Percentiles rank a stretch among this genome's conserved stretches.
Evolutionary conservation across 2,888 invertebrate species (phyloP).

Genomic region (Holacanthella duospinosa): DNA sequence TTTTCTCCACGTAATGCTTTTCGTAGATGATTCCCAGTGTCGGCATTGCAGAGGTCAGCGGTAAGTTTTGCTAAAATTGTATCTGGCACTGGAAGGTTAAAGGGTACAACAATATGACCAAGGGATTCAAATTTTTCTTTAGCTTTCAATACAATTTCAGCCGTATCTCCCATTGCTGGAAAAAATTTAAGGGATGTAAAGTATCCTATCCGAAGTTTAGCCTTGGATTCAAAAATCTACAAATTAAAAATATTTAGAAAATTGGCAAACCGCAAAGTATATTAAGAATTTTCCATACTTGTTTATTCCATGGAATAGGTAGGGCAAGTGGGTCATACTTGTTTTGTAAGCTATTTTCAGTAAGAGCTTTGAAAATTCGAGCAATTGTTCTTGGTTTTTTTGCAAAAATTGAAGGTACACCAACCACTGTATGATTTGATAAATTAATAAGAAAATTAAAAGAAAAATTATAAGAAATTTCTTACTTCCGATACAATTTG

Average conservation of each 20-base stretch:
- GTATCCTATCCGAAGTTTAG: constrained; percentile 40
- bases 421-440: constrained; percentile 19
- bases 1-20: constrained; percentile 1
- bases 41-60: constrained; percentile 7
- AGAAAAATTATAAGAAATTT: background rate
- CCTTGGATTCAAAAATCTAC: constrained; percentile 9
- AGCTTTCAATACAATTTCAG: constrained; percentile 38
- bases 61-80: constrained; percentile 1
- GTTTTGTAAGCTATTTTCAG: constrained; percentile 21
- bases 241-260: background rate
- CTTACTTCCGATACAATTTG: constrained; percentile 24
- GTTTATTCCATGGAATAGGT: constrained; percentile 32
- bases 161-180: constrained; percentile 41
- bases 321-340: constrained; percentile 24
- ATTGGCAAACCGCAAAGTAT: background rate
- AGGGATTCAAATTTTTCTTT: constrained; percentile 33
- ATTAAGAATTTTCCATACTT: constrained; percentile 11
- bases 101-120: constrained; percentile 38
- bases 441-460: background rate
- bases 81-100: constrained; percentile 16
- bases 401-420: constrained; percentile 27
- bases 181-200: constrained; percentile 40
- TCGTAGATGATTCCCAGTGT: constrained; percentile 6
- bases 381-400: constrained; percentile 16
- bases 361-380: constrained; percentile 18